A percentile compares a stretch with the other conserved stretches of the same genome.
Conservation (phyloP, 1,140 invertebrate species). For the Whitmania pigra region DNA sequence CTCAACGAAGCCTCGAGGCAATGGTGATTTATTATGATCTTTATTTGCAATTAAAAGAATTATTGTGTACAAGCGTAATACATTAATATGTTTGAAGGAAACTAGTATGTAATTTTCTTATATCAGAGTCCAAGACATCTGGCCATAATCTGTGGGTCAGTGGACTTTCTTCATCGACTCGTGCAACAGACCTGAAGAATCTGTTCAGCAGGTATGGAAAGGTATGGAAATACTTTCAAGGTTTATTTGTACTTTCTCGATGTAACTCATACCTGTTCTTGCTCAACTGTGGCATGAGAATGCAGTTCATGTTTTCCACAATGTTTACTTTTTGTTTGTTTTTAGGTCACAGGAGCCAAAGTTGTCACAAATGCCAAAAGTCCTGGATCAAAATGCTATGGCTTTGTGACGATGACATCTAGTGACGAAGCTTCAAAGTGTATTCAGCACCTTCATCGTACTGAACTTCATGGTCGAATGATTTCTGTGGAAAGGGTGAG, state of each 20-base stretch:
- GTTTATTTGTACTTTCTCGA: background rate
- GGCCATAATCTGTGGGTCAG: slow-evolving; percentile 70
- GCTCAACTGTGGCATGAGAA: background rate
- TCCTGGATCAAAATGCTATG: slow-evolving; percentile 79
- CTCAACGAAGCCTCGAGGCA: no score
- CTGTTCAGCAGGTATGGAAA: slow-evolving; percentile 83
- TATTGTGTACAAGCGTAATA: no score
- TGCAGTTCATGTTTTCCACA: background rate
- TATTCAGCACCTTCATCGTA: slow-evolving; percentile 73
- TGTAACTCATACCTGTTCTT: background rate
- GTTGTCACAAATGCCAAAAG: slow-evolving; percentile 85
- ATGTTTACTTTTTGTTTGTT: slow-evolving; percentile 19
- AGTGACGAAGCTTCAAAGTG: slow-evolving; percentile 74
- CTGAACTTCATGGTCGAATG: slow-evolving; percentile 78
- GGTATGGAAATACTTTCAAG: slow-evolving; percentile 45
- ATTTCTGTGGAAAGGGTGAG: slow-evolving; percentile 77
- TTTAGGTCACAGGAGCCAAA: slow-evolving; percentile 66
- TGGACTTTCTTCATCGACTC: slow-evolving; percentile 70
- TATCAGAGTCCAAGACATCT: background rate
- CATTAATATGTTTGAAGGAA: no score
- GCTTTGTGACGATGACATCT: slow-evolving; percentile 82
- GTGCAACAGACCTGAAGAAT: slow-evolving; percentile 78
- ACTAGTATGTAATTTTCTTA: no score
- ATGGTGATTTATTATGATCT: no score
- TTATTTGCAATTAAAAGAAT: no score